phyloP scores from a whole-genome alignment of 2,797 vertebrate species.

The Hippocampus kuda region DNA sequence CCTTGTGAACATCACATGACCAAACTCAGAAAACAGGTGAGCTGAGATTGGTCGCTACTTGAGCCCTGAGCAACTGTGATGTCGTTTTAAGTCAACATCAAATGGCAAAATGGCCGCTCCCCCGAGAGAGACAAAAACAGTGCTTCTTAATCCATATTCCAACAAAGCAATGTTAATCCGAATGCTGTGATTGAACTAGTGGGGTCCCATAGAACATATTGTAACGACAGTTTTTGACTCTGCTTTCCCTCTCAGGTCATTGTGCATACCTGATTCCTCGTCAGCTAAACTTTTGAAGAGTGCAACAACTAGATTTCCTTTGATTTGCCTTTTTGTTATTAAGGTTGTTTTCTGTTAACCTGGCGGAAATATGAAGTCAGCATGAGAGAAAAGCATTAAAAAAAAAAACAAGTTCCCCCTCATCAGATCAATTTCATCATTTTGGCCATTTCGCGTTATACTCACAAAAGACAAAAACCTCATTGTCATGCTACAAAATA shows the following conservation, averaged over 20 bases:
- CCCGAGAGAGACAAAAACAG: too few species aligned
- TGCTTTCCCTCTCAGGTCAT: not conserved
- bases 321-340: not conserved
- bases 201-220: too few species aligned
- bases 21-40: too few species aligned
- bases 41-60: too few species aligned
- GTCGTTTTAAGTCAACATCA: too few species aligned
- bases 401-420: not conserved
- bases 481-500: slow-evolving; percentile 27
- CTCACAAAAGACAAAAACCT: not conserved
- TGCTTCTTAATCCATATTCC: too few species aligned
- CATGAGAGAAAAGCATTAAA: not conserved
- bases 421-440: not conserved
- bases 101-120: too few species aligned
- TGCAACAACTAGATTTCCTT: not conserved
- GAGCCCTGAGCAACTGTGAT: too few species aligned
- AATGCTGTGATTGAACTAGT: too few species aligned
- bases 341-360: not conserved
- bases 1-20: too few species aligned
- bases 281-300: not conserved
- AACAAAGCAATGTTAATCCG: too few species aligned
- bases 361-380: not conserved
- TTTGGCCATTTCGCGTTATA: not conserved
- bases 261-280: not conserved
- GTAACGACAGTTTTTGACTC: too few species aligned